Percentiles rank a stretch among this genome's conserved stretches.
phyloP scores from a whole-genome alignment of 37 sponge, comb jelly and placozoan species.

The Bolinopsis microptera region DNA sequence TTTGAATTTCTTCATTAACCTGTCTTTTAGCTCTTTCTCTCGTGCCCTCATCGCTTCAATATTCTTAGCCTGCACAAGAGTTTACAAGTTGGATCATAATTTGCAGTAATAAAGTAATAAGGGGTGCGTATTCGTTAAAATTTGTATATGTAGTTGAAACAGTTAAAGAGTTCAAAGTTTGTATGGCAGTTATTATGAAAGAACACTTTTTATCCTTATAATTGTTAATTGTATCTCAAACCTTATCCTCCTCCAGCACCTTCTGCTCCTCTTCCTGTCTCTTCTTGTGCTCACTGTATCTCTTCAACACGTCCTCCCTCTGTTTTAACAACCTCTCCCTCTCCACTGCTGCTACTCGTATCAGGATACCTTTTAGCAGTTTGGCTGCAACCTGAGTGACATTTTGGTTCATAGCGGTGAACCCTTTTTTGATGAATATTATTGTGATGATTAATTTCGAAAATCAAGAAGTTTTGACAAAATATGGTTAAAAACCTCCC shows the following conservation, averaged over 20 bases:
- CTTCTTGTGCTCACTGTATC: conserved; percentile 62
- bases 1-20: conserved; percentile 57
- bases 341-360: conserved; percentile 38
- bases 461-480: no score
- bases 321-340: conserved; percentile 32
- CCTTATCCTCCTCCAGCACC: conserved; percentile 48
- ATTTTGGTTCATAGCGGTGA: no score
- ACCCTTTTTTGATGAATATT: no score
- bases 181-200: background rate
- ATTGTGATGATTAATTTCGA: no score
- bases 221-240: no score
- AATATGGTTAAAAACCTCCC: no score
- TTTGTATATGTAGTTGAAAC: no score
- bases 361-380: conserved; percentile 12
- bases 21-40: conserved; percentile 32
- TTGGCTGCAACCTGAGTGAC: conserved; percentile 31
- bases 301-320: conserved; percentile 31
- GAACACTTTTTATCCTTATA: background rate
- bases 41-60: conserved; percentile 30
- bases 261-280: conserved; percentile 48
- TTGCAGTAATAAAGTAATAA: no score
- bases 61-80: conserved; percentile 10
- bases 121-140: no score
- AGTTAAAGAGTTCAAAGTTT: background rate
- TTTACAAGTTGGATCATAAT: background rate